Evolutionary conservation across 1,140 invertebrate genomes (phyloP), one percentile per base, ranked within the genome.

Genomic region (Hylaeus anthracinus): DNA sequence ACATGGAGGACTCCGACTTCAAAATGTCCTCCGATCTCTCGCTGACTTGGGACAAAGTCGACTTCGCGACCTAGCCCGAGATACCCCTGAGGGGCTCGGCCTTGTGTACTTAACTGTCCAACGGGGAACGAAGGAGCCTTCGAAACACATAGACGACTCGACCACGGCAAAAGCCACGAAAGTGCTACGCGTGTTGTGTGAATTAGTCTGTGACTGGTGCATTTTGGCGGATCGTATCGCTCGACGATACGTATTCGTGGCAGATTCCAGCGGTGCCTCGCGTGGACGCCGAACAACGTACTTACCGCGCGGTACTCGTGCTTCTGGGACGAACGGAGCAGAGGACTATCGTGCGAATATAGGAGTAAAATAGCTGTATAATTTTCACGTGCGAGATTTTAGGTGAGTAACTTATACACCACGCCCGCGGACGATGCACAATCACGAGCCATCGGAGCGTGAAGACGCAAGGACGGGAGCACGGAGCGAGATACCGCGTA

Each of bases 1-100:
- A 95, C 84, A 95, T 96, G 88, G 96, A 96, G 69, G 96, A 96
- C 72, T 90, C 93, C 0, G 95, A 96, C 65, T 96, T 96, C 83
- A 95, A 95, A 83, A 94, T 94, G 88, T 92, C 95, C 3, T 92
- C 94, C 43, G 95, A 95, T 80, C 81, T 95, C 8, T 91, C 93
- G 6, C 60, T 86, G 61, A 91, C 92, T 2, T 96, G 95, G 95
- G 95, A 96, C 86, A 95, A 95, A 87, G 92, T 95, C 58, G 95
- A 96, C 86, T 96, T 95, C 86, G 94, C 95, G 53, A 94, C 95
- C 86, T 96, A 95, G 93, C 92, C 88, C 72, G 80, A 85, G 81
- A 75, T 82, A 74, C 43, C 56, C 48, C 67, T 72, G 75, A 26
- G 26, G 78, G 72, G 88, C 73, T 70, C 76, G 79, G 83, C 90